Evolutionary conservation across 2,797 vertebrate genomes (phyloP).

Genomic region (Spea hammondii): DNA sequence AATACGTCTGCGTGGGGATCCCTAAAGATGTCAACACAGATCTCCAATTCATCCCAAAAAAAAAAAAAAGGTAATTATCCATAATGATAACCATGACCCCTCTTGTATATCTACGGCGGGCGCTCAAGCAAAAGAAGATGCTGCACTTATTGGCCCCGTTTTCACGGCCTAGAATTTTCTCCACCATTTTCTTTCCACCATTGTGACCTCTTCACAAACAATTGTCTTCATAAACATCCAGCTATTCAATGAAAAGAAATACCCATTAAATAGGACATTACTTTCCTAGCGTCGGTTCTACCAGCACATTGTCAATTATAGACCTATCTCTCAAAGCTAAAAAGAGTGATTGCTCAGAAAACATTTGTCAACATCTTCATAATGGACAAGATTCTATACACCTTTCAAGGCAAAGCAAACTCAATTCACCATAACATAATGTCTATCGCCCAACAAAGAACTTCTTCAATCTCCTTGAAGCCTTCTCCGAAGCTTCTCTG

Average conservation of each 20-base stretch:
- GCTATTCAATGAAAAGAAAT: slow-evolving; percentile 8
- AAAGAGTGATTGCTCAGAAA: slow-evolving; percentile 3
- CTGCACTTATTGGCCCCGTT: not conserved
- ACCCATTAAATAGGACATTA: not conserved
- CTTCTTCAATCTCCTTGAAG: not conserved
- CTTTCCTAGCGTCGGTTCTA: not conserved
- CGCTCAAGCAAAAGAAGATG: no score
- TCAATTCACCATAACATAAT: not conserved
- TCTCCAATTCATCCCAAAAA: no score
- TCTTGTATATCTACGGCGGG: no score
- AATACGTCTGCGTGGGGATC: no score
- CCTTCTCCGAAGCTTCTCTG: not conserved
- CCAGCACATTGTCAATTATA: not conserved
- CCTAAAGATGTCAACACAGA: no score
- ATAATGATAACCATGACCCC: no score
- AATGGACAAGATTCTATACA: not conserved
- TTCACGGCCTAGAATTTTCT: not conserved
- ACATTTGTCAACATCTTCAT: not conserved
- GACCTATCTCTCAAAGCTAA: not conserved
- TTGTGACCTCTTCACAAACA: not conserved
- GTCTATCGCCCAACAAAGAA: slow-evolving; percentile 2
- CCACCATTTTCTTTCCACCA: not conserved
- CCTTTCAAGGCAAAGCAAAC: not conserved
- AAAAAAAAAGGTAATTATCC: no score
- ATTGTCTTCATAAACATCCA: not conserved